A percentile compares a stretch with the other conserved stretches of the same genome.
These are phyloP conservation scores for Tangara arthus DNA, from an alignment of 2,797 vertebrate genomes.

Conservation along the genomic window DNA sequence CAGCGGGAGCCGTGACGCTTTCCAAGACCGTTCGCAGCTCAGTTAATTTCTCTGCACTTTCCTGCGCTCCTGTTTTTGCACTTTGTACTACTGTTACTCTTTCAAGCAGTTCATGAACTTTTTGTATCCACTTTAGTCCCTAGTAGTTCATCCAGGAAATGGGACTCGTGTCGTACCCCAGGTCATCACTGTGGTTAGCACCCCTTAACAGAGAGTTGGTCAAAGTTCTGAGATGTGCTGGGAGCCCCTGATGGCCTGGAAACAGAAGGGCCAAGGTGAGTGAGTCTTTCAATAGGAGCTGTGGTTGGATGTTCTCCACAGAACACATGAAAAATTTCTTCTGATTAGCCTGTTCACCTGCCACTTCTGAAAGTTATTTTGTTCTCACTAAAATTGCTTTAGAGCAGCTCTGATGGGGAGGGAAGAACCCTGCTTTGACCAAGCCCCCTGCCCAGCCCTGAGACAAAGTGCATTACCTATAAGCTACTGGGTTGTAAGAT, in stretches of 20 bases:
- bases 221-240: conserved; percentile 30
- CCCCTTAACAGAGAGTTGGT: not conserved
- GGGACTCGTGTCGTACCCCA: conserved; percentile 45
- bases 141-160: conserved; percentile 52
- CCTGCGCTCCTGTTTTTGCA: conserved; percentile 73
- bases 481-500: conserved; percentile 56
- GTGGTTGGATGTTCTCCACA: conserved; percentile 59
- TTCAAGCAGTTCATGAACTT: conserved; percentile 72
- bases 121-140: conserved; percentile 73
- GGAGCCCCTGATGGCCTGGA: conserved; percentile 67
- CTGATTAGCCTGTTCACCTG: conserved; percentile 38
- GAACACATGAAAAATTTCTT: conserved; percentile 43
- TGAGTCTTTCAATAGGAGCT: conserved; percentile 39
- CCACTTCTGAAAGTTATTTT: conserved; percentile 58
- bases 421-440: conserved; percentile 23
- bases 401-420: conserved; percentile 60
- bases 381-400: conserved; percentile 54
- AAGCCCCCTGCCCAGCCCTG: not conserved
- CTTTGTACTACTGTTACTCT: conserved; percentile 74
- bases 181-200: conserved; percentile 48
- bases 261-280: conserved; percentile 58
- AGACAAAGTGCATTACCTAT: conserved; percentile 35
- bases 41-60: conserved; percentile 66
- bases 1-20: not conserved
- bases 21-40: conserved; percentile 38